Conservation (phyloP, 2,888 invertebrate genomes). For the Vanessa cardui region DNA sequence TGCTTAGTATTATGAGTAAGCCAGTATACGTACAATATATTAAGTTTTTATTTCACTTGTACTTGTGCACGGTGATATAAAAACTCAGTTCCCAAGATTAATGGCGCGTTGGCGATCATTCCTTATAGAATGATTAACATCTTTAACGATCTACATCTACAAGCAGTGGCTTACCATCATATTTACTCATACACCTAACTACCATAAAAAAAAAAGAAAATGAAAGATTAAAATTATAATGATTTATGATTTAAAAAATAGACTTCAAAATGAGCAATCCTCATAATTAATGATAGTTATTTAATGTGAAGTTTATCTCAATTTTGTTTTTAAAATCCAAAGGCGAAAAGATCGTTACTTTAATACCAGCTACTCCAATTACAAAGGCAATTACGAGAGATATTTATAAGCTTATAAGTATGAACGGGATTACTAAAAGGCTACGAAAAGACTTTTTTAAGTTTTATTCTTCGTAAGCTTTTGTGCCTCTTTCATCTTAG, state of each 20-base stretch:
- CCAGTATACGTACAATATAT: too few species aligned
- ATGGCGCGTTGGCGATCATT: too few species aligned
- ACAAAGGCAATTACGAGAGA: constrained; percentile 34
- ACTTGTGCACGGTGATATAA: too few species aligned
- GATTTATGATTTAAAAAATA: too few species aligned
- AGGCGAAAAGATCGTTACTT: constrained; percentile 32
- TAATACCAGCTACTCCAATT: constrained; percentile 34
- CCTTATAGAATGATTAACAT: too few species aligned
- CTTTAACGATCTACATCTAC: too few species aligned
- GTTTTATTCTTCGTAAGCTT: constrained; percentile 24
- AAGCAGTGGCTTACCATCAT: too few species aligned
- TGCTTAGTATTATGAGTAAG: too few species aligned
- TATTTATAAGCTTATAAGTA: constrained; percentile 29
- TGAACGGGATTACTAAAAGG: constrained; percentile 21
- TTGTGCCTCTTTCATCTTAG: constrained; percentile 22
- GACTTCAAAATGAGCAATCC: neutral
- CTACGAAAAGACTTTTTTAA: constrained; percentile 26
- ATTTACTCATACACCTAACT: too few species aligned
- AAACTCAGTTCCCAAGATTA: too few species aligned
- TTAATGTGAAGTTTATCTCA: constrained; percentile 9
- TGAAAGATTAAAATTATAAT: neutral
- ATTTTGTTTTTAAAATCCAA: constrained; percentile 29
- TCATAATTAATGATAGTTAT: neutral
- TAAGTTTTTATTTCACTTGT: too few species aligned
- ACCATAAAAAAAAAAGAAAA: too few species aligned